A percentile compares a stretch with the other conserved stretches of the same genome.
Evolutionary conservation across 2,888 invertebrate species (phyloP).

Genomic region (Neoitamus cyanurus): DNA sequence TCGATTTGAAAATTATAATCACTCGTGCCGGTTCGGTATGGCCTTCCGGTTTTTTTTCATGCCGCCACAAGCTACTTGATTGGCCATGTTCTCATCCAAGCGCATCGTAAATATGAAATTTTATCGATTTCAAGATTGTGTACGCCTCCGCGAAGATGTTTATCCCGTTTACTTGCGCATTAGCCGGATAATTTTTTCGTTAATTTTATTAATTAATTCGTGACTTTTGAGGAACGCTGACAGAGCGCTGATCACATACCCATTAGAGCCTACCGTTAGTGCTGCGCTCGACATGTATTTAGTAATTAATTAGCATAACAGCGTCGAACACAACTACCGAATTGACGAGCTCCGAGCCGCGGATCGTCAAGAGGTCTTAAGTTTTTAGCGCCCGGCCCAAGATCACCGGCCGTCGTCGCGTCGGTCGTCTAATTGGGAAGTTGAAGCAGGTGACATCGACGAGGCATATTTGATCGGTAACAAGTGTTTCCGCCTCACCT

Average conservation of each 20-base stretch:
- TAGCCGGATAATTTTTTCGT: slow-evolving; percentile 8
- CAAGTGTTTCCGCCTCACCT: slow-evolving; percentile 29
- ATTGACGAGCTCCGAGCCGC: neutral
- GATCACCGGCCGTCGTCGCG: neutral
- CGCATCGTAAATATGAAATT: slow-evolving; percentile 16
- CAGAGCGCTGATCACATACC: slow-evolving; percentile 3
- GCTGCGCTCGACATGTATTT: neutral
- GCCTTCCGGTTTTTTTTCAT: neutral
- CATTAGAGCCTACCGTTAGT: slow-evolving; percentile 19
- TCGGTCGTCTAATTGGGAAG: neutral
- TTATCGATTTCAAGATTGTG: slow-evolving; percentile 19
- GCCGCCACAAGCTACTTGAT: neutral
- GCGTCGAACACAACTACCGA: slow-evolving; percentile 40
- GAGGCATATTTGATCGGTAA: neutral
- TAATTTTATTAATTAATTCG: slow-evolving; percentile 45
- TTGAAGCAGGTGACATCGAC: neutral
- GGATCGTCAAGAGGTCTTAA: neutral
- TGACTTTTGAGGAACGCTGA: slow-evolving; percentile 19
- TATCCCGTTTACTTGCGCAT: neutral
- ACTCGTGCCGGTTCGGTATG: neutral
- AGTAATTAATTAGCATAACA: slow-evolving; percentile 43
- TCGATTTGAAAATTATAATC: slow-evolving; percentile 6
- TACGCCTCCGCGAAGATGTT: slow-evolving; percentile 9
- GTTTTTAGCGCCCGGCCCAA: neutral
- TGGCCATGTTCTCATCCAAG: neutral